Conservation (phyloP, 2,888 invertebrate species). For the Carabus problematicus region DNA sequence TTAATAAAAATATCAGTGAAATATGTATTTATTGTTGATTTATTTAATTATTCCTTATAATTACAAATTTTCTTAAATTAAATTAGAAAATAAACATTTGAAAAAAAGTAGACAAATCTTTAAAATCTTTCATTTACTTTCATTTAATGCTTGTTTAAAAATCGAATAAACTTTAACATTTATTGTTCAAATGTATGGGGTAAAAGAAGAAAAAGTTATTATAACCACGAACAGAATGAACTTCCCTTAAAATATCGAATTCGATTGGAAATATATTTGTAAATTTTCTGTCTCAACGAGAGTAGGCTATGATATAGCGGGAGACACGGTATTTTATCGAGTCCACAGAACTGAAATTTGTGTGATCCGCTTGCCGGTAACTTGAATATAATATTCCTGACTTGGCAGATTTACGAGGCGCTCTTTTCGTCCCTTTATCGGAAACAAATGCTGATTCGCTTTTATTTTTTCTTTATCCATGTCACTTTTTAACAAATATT, state of each 20-base stretch:
- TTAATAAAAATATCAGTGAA: no score
- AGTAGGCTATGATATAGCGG: no score
- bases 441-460: constrained; percentile 36
- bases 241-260: no score
- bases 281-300: no score
- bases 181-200: no score
- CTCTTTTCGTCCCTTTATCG: constrained; percentile 30
- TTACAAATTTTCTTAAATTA: not conserved
- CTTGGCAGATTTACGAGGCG: constrained; percentile 34
- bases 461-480: constrained; percentile 26
- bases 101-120: not conserved
- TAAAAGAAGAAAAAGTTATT: no score
- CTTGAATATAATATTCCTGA: constrained; percentile 36
- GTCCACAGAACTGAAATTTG: not conserved
- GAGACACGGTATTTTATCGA: no score
- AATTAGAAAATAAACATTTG: not conserved
- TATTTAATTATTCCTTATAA: not conserved
- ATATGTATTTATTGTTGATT: not conserved
- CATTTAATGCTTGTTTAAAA: no score
- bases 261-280: no score
- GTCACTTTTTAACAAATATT: not conserved
- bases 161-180: no score
- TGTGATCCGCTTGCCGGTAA: not conserved
- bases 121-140: no score
- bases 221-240: no score